These are phyloP conservation scores for Lindbergichthys nudifrons DNA, from an alignment of 2,797 vertebrate species.

Conservation along the genomic window DNA sequence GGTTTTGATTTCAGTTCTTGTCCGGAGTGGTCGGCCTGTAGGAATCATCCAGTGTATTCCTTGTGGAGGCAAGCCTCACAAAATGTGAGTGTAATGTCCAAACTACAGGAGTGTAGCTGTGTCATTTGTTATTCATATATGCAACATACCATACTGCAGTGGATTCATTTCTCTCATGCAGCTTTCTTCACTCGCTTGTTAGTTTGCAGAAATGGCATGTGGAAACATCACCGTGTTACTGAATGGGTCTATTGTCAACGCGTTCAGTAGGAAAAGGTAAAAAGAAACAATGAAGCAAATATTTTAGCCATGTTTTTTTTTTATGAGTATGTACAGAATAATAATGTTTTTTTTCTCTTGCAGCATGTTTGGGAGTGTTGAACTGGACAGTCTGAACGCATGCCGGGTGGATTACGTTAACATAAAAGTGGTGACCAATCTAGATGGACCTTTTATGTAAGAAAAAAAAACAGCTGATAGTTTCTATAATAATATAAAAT, in stretches of 20 bases:
- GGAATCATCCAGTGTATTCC: conserved; percentile 82
- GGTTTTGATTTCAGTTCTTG: conserved; percentile 84
- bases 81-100: conserved; percentile 70
- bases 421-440: conserved; percentile 83
- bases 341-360: background rate
- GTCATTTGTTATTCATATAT: background rate
- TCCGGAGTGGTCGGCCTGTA: conserved; percentile 81
- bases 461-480: conserved; percentile 29
- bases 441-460: conserved; percentile 81
- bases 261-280: conserved; percentile 84
- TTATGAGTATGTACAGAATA: background rate
- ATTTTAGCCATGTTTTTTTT: background rate
- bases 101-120: background rate
- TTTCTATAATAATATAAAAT: background rate
- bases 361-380: conserved; percentile 87
- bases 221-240: conserved; percentile 86
- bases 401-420: conserved; percentile 81
- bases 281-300: background rate
- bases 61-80: conserved; percentile 84
- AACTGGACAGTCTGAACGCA: conserved; percentile 81
- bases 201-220: conserved; percentile 86
- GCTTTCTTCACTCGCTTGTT: conserved; percentile 9
- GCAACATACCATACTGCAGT: background rate
- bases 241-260: conserved; percentile 82
- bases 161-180: background rate